Evolutionary conservation across 2,113 vertebrate genomes (phyloP).

Genomic region (Bufo bufo): DNA sequence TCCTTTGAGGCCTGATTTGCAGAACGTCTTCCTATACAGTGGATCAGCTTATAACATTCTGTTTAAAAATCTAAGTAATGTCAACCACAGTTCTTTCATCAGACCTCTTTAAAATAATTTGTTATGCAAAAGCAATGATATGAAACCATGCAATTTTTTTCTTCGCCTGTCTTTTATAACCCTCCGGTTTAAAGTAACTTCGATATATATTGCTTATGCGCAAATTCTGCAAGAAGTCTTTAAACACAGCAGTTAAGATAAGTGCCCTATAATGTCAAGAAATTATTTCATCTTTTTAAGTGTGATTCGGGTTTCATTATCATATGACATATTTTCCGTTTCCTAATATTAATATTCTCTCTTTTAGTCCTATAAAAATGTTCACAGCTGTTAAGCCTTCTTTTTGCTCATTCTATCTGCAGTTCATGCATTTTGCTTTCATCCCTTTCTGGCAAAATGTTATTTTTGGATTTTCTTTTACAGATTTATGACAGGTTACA

Average conservation of each 20-base stretch:
- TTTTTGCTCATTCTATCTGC: slow-evolving; percentile 19
- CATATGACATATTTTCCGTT: slow-evolving; percentile 58
- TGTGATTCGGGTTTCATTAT: slow-evolving; percentile 48
- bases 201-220: slow-evolving; percentile 55
- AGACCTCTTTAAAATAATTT: slow-evolving; percentile 53
- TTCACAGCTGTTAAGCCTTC: slow-evolving; percentile 48
- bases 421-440: slow-evolving; percentile 6
- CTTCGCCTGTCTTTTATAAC: slow-evolving; percentile 31
- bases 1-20: slow-evolving; percentile 54
- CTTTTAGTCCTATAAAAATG: slow-evolving; percentile 37
- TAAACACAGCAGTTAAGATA: slow-evolving; percentile 54
- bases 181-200: slow-evolving; percentile 48
- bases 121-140: slow-evolving; percentile 50
- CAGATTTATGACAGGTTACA: neutral
- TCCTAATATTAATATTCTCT: slow-evolving; percentile 50
- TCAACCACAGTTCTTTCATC: slow-evolving; percentile 54
- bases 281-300: slow-evolving; percentile 47
- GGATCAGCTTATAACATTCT: slow-evolving; percentile 55
- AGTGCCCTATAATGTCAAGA: slow-evolving; percentile 51
- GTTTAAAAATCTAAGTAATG: slow-evolving; percentile 58
- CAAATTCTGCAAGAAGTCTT: slow-evolving; percentile 35
- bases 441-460: neutral
- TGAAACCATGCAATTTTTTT: slow-evolving; percentile 22
- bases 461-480: neutral
- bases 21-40: slow-evolving; percentile 30